These are phyloP conservation scores for Takifugu rubripes DNA, from an alignment of 2,797 vertebrate species.

Conservation along the genomic window DNA sequence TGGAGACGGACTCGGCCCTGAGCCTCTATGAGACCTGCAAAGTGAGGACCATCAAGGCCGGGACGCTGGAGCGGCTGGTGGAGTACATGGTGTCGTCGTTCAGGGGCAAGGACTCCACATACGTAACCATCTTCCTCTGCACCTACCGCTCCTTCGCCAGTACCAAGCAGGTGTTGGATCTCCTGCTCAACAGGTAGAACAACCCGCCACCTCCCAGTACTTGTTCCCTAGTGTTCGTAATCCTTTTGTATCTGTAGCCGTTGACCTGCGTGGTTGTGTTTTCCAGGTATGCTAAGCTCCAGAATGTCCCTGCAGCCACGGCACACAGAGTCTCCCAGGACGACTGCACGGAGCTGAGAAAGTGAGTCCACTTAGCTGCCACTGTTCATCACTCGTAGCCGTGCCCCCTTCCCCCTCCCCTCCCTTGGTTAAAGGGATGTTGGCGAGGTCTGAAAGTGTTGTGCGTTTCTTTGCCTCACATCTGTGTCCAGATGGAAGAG, in stretches of 20 bases:
- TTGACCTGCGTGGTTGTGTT: not conserved
- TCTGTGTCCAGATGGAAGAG: constrained; percentile 6
- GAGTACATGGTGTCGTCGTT: constrained; percentile 97
- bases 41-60: constrained; percentile 94
- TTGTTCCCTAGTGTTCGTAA: not conserved
- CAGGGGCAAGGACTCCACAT: constrained; percentile 94
- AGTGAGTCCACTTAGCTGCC: constrained; percentile 73
- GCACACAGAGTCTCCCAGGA: constrained; percentile 79
- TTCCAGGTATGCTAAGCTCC: constrained; percentile 85
- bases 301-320: constrained; percentile 75
- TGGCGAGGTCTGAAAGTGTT: not conserved
- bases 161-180: constrained; percentile 93
- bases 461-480: not conserved
- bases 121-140: constrained; percentile 97
- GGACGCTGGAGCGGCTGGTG: constrained; percentile 95
- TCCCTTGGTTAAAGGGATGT: not conserved
- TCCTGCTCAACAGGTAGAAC: constrained; percentile 91
- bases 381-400: constrained; percentile 15
- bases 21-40: constrained; percentile 96
- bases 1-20: constrained; percentile 87
- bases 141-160: constrained; percentile 94
- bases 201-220: not conserved
- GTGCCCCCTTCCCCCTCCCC: not conserved
- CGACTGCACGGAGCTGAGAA: constrained; percentile 85
- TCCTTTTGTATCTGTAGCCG: not conserved